Conservation (phyloP, 2,113 vertebrate genomes). For the Steatornis caripensis region DNA sequence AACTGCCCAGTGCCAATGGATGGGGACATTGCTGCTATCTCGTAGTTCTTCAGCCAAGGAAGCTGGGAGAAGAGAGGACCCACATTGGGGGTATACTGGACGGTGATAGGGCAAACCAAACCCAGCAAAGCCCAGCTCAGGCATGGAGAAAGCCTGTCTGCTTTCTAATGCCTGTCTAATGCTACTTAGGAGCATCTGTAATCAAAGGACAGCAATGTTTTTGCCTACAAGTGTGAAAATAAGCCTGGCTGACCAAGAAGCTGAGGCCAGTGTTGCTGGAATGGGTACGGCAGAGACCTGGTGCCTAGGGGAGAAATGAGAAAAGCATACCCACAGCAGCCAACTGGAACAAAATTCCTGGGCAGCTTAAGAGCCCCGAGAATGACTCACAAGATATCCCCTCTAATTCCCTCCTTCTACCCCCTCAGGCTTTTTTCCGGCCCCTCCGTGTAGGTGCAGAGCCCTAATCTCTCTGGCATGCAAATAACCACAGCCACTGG, state of each 20-base stretch:
- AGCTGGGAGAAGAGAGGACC: neutral
- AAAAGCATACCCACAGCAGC: slow-evolving; percentile 3
- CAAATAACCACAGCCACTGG: neutral
- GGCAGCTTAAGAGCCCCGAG: slow-evolving; percentile 50
- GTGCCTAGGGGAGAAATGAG: neutral
- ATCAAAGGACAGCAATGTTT: neutral
- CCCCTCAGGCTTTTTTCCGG: neutral
- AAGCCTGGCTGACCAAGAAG: neutral
- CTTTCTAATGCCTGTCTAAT: neutral
- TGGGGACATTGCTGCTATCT: neutral
- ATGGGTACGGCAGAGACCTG: neutral
- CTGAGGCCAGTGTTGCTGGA: neutral
- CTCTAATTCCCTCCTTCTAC: slow-evolving; percentile 19
- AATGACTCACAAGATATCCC: neutral
- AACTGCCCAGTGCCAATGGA: neutral
- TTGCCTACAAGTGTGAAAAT: neutral
- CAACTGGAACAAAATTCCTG: slow-evolving; percentile 51
- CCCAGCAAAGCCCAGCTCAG: neutral
- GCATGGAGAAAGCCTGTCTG: neutral
- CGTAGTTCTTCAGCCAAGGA: neutral
- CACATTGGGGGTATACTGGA: neutral
- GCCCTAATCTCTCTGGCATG: slow-evolving; percentile 59
- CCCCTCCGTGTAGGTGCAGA: neutral
- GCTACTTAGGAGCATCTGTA: neutral
- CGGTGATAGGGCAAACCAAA: rapidly evolving